Evolutionary conservation across 2,113 vertebrate genomes (phyloP), one percentile per base, ranked within the genome.

Genomic region (Ceratotherium simum): DNA sequence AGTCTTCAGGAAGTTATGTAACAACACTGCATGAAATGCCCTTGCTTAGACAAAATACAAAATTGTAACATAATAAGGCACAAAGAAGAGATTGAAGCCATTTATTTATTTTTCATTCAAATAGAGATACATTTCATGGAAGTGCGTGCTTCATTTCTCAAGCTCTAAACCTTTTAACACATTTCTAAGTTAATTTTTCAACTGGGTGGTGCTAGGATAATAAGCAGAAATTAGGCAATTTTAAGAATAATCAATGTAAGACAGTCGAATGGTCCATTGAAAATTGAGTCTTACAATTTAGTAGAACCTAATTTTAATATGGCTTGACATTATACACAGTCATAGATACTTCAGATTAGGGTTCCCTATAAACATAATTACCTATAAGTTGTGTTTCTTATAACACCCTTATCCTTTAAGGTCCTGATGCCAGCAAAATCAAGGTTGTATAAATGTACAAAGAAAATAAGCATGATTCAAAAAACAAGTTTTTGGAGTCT

Each of bases 61-160:
- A 88, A 23, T 9, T 13, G 6, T 75, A 75, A 42, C 5, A 29
- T 16, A 75, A 60, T 39, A 65, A 78, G 62, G 82, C 25, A 33
- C 2, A 13, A 81, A 91, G 27, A 62, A 20, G 18, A 79, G 23
- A 1, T 60, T 36, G 93, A 93, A 90, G 17, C 17, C 42, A 48
- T 20, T 69, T 84, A 56, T 64, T 88, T 42, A 42, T 64, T 81
- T 91, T 92, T 75, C 33, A 56, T 64, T 90, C n/a, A 92, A 80
- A 23, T 46, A 82, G 72, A 48, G 16, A 78, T 70, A 79, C 9
- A 51, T 84, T 93, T 96, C 46, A 64, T 83, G 27, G 60, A 72
- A 36, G 10, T 78, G 6, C 1, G 6, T 16, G 42, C 42, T 91
- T 96, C 14, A 56, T 70, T 93, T 93, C 18, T 93, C 23, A 80